Evolutionary conservation across 2,888 invertebrate species (phyloP), one percentile per base, ranked within the genome.

Genomic region (Globia sparganii): DNA sequence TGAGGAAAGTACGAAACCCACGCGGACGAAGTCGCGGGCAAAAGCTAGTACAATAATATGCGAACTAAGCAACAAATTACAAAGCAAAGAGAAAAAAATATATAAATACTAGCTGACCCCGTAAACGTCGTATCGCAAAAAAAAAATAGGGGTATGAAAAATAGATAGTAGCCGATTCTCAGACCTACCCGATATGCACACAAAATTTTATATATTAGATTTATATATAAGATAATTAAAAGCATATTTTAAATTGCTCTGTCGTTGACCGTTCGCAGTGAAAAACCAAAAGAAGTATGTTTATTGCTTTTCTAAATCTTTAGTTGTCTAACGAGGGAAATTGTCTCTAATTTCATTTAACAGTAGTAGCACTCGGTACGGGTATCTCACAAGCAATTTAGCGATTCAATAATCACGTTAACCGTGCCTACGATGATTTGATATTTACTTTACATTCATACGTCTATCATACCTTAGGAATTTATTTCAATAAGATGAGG

Each of bases 231-330:
- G n/a, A n/a, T n/a, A 66, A 15, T 25, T 56, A 58, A 62, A 72
- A 67, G 34, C 68, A 28, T 21, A 53, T 31, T 77, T 53, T 71
- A 49, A 76, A 74, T 70, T 66, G n/a, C 34, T 66, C n/a, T 59
- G 6, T 59, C 37, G 15, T 69, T 34, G 25, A 61, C n/a, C 28
- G 46, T 59, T 59, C 61, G 40, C 21, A 34, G 18, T 2, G 18
- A 43, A 56, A 56, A 25, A 67, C 64, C 37, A 46, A 76, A 64
- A 68, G 18, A 15, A 56, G 25, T 62, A 43, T 72, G 2, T 73
- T 71, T 72, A 77, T 62, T 80, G 49, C 49, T 18, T 15, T 58
- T 59, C 25, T 84, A 61, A 66, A 66, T 78, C 56, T 64, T 62
- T 9, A 59, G 46, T 64, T 58, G 13, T 58, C 15, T 31, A 37